Conservation (phyloP, 2,888 invertebrate genomes). For the Drosophila anceps region DNA sequence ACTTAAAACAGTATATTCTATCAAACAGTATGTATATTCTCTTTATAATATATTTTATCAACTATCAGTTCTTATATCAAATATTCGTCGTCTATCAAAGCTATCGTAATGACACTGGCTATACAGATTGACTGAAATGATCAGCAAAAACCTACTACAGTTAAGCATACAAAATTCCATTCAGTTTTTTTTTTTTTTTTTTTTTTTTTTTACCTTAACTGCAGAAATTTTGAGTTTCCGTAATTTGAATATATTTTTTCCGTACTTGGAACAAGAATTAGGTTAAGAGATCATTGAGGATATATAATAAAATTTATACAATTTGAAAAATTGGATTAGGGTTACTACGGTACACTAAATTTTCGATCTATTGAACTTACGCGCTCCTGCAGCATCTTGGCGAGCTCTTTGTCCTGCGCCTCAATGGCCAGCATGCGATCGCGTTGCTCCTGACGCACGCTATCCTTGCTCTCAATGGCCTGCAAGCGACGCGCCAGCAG, state of each 20-base stretch:
- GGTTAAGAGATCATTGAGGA: background rate
- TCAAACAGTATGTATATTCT: no score
- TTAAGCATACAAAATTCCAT: background rate
- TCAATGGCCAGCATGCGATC: slow-evolving; percentile 91
- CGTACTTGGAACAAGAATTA: slow-evolving; percentile 22
- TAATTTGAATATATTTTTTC: slow-evolving; percentile 28
- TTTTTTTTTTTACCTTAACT: slow-evolving; percentile 25
- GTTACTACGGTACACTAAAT: background rate
- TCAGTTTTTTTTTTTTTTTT: background rate
- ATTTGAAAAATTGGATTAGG: background rate
- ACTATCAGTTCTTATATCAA: background rate
- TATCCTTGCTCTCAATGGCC: slow-evolving; percentile 89
- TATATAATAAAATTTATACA: background rate
- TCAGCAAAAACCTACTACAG: background rate
- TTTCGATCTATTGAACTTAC: slow-evolving; percentile 46
- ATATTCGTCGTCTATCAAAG: fast-evolving
- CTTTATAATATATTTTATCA: no score
- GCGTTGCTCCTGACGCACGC: slow-evolving; percentile 86
- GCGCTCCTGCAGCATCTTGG: slow-evolving; percentile 90
- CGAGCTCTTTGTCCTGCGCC: slow-evolving; percentile 92
- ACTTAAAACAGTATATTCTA: no score
- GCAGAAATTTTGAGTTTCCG: slow-evolving; percentile 30
- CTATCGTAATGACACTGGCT: background rate
- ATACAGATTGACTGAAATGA: background rate
- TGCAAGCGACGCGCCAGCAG: slow-evolving; percentile 91